These are phyloP conservation scores for Dione vanillae DNA, from an alignment of 2,888 invertebrate species.

Conservation along the genomic window DNA sequence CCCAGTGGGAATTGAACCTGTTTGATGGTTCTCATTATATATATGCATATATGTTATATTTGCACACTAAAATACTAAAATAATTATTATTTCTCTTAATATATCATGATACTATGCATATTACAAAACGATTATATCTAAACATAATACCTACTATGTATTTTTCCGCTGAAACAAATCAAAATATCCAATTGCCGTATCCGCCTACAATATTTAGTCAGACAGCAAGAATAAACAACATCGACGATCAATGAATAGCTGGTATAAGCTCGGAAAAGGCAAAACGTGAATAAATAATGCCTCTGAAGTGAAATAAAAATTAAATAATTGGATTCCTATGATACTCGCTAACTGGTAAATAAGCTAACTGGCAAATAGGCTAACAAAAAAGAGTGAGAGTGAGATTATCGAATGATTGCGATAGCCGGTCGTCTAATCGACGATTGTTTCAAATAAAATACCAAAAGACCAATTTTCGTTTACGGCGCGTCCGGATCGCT, in stretches of 20 bases:
- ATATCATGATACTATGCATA: neutral
- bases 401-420: conserved; percentile 46
- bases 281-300: conserved; percentile 29
- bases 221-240: conserved; percentile 28
- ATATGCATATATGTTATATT: no score
- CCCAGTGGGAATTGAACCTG: no score
- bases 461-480: conserved; percentile 51
- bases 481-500: conserved; percentile 58
- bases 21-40: no score
- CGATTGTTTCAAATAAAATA: conserved; percentile 58
- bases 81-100: no score
- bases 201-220: conserved; percentile 27
- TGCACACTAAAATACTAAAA: no score
- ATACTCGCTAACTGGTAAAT: conserved; percentile 41
- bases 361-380: conserved; percentile 39
- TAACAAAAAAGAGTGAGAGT: conserved; percentile 42
- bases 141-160: neutral
- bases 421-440: conserved; percentile 53
- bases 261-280: conserved; percentile 26
- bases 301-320: conserved; percentile 26
- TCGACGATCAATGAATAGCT: conserved; percentile 24
- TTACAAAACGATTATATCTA: neutral
- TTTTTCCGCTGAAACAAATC: neutral
- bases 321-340: conserved; percentile 40
- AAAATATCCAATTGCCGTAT: conserved; percentile 9